Base-by-base conservation (phyloP, 2,888 invertebrate genomes). In the Leptodirus hochenwartii region DNA sequence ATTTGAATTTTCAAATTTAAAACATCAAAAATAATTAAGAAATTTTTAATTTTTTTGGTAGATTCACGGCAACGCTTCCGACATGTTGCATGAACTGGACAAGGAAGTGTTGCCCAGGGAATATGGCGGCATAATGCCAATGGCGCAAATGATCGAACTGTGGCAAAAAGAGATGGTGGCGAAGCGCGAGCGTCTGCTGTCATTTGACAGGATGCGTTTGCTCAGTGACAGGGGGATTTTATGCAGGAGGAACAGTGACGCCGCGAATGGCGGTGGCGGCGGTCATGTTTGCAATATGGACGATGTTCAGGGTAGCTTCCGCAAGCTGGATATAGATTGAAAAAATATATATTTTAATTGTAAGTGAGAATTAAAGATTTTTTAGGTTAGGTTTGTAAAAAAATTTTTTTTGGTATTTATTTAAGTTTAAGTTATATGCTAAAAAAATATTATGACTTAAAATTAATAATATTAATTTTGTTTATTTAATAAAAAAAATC, bases 61-160 rank as follows among this genome's bases (percentile, higher is more conserved):
- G 48, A 34, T 49, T n/a, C 45, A 51, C 17, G 30, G 30, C 15
- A 31, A 36, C 4, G 4, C 29, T n/a, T 8, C 9, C 9, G 37
- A 35, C 6, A 51, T 80, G 5, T 61, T 65, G 37, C 62, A 69
- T 37, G 50, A 58, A 27, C 50, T 80, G 3, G 70, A 73, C 39
- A 43, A 58, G 0, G 58, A 59, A 8, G 72, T 77, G 34, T 56
- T 84, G 23, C 82, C 84, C 0, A 59, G 64, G 15, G 70, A 70
- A 41, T 70, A 74, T 46, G 82, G 82, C 1, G 82, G 82, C 2
- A 54, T 58, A 4, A 65, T 79, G 42, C 67, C 76, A 5, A 56
- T 70, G 47, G 59, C 66, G 15, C 71, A 76, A 37, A 80, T 84
- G 78, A 64, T 80, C 9, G 61, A 61, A 27, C 56, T 63, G 41